Evolutionary conservation across 2,797 vertebrate genomes (phyloP).

Genomic region (Paramormyrops hopkinsi): DNA sequence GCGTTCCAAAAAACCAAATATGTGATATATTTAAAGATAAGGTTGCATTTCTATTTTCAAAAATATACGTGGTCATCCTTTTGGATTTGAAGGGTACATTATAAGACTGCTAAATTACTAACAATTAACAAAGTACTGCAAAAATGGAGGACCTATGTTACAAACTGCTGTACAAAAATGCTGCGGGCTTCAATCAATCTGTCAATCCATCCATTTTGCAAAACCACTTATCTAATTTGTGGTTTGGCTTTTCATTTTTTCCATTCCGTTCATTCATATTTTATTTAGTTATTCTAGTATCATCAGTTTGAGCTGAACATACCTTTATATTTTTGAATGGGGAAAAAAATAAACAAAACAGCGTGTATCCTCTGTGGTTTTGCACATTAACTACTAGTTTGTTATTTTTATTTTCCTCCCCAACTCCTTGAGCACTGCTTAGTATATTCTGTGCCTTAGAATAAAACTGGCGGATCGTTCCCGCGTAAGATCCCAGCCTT

Average conservation of each 20-base stretch:
- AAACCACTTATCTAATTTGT: conserved; percentile 7
- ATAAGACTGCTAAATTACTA: not conserved
- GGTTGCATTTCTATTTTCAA: not conserved
- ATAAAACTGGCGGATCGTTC: not conserved
- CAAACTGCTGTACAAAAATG: not conserved
- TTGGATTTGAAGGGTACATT: not conserved
- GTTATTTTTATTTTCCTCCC: not conserved
- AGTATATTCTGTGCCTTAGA: not conserved
- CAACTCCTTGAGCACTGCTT: not conserved
- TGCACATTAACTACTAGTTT: not conserved
- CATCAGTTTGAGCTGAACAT: not conserved
- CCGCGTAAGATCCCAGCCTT: not conserved
- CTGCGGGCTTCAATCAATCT: not conserved
- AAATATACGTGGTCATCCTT: not conserved
- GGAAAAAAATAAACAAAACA: not conserved
- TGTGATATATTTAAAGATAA: not conserved
- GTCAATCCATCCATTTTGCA: not conserved
- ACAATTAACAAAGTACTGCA: not conserved
- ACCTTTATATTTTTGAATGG: not conserved
- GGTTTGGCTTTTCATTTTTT: not conserved
- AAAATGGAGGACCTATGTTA: not conserved
- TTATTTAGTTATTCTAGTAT: not conserved
- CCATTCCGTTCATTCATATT: not conserved
- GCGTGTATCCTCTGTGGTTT: not conserved
- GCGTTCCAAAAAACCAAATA: not conserved